Evolutionary conservation across 2,113 vertebrate genomes (phyloP).

Genomic region (Passer montanus): DNA sequence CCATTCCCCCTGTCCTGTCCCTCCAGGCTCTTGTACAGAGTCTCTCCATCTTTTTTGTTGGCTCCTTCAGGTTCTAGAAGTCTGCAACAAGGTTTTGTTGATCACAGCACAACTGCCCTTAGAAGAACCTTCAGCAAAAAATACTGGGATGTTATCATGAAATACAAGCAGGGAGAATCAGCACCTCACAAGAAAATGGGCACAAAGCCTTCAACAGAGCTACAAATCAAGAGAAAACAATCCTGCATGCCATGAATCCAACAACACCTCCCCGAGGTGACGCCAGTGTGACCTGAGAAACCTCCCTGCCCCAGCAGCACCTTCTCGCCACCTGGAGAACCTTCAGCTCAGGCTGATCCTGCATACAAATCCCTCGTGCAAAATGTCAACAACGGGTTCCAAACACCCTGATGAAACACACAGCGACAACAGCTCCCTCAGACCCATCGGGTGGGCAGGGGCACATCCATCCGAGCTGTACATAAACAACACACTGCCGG

Average conservation of each 20-base stretch:
- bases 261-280: background rate
- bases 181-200: background rate
- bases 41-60: background rate
- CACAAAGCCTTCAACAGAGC: background rate
- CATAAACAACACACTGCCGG: rapidly evolving
- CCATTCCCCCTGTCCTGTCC: background rate
- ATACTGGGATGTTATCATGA: background rate
- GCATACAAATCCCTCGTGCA: rapidly evolving
- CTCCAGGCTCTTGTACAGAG: background rate
- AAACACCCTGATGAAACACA: rapidly evolving
- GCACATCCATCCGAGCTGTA: rapidly evolving
- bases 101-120: background rate
- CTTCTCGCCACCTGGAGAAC: background rate
- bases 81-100: background rate
- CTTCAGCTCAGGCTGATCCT: background rate
- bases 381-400: rapidly evolving
- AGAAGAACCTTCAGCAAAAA: background rate
- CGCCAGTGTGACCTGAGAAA: background rate
- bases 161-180: background rate
- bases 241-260: background rate
- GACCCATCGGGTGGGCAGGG: rapidly evolving
- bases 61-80: background rate
- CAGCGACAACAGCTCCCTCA: rapidly evolving
- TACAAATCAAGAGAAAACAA: background rate
- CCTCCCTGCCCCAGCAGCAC: background rate